Evolutionary conservation across 1,140 invertebrate species (phyloP).

Genomic region (Halictus rubicundus): DNA sequence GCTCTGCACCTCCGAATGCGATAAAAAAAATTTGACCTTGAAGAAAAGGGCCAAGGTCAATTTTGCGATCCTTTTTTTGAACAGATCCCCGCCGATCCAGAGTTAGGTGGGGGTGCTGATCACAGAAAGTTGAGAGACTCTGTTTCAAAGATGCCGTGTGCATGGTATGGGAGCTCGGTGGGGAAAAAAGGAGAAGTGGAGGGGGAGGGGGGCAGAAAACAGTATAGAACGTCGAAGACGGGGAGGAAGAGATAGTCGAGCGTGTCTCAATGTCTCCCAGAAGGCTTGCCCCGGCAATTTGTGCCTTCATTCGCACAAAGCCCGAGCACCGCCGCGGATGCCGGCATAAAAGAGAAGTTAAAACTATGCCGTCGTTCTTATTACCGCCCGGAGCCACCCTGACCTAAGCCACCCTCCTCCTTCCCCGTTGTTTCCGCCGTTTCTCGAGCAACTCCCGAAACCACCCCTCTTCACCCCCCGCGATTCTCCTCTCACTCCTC

Average conservation of each 20-base stretch:
- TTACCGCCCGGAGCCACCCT: slow-evolving; percentile 79
- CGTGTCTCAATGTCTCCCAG: slow-evolving; percentile 81
- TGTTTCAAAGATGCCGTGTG: slow-evolving; percentile 31
- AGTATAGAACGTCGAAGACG: background rate
- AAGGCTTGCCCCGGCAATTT: slow-evolving; percentile 79
- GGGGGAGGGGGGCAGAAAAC: background rate
- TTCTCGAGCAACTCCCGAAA: slow-evolving; percentile 23
- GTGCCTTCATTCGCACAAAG: slow-evolving; percentile 81
- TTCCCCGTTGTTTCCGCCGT: background rate
- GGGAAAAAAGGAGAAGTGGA: slow-evolving; percentile 9
- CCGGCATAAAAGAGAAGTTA: slow-evolving; percentile 81
- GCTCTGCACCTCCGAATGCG: too few species aligned
- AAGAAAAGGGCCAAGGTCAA: too few species aligned
- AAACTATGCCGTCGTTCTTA: slow-evolving; percentile 81
- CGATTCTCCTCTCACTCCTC: slow-evolving; percentile 41
- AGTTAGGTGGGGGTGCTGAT: too few species aligned
- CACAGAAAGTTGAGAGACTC: too few species aligned
- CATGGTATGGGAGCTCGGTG: background rate
- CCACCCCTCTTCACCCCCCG: slow-evolving; percentile 1
- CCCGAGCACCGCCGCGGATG: slow-evolving; percentile 74
- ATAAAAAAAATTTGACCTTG: too few species aligned
- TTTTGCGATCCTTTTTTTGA: too few species aligned
- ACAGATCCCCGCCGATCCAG: too few species aligned
- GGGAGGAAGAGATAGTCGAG: slow-evolving; percentile 54
- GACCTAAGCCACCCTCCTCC: slow-evolving; percentile 51